Evolutionary conservation across 23 tunicate genomes (phyloP), one percentile per base, ranked within the genome.

Genomic region (Trididemnum miniatum): DNA sequence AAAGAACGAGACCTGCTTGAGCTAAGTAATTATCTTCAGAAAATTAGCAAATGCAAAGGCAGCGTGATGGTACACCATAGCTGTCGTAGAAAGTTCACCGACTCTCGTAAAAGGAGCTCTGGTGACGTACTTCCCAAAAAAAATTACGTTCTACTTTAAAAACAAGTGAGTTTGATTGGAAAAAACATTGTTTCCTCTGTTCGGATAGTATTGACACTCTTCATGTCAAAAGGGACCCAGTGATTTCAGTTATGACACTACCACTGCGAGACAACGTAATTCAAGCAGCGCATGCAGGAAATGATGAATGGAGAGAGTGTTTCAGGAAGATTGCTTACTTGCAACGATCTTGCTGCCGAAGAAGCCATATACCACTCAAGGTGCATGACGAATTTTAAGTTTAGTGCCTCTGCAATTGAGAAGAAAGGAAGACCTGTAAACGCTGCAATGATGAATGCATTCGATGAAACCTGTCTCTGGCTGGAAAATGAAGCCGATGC

Each of bases 301-400:
- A 63, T 63, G n/a, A 63, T 63, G 69, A 63, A 63, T 63, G 69
- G 69, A 26, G 69, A 24, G n/a, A 63, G 27, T 4, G 25, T n/a
- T 5, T n/a, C n/a, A 4, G 69, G 25, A 20, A 18, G 28, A 63
- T 15, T 63, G 28, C n/a, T 15, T 18, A 63, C 25, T 7, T 63
- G 69, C 25, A n/a, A 18, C n/a, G 25, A 63, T n/a, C 25, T 63
- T 4, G 69, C n/a, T 24, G n/a, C 69, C 5, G 69, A 63, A n/a
- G 69, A 63, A 63, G 69, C 69, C n/a, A 7, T 63, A 15, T 63
- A 63, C 25, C 69, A 63, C n/a, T 63, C 28, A 63, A 63, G 25
- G 7, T 63, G 69, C 25, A 63, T 63, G 69, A n/a, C 25, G n/a
- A 18, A n/a, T 7, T 63, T 63, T 24, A n/a, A n/a, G n/a, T n/a